Percentiles rank a stretch among this genome's conserved stretches.
Evolutionary conservation across 2,888 invertebrate genomes (phyloP).

Genomic region (Coecobrya sp.): DNA sequence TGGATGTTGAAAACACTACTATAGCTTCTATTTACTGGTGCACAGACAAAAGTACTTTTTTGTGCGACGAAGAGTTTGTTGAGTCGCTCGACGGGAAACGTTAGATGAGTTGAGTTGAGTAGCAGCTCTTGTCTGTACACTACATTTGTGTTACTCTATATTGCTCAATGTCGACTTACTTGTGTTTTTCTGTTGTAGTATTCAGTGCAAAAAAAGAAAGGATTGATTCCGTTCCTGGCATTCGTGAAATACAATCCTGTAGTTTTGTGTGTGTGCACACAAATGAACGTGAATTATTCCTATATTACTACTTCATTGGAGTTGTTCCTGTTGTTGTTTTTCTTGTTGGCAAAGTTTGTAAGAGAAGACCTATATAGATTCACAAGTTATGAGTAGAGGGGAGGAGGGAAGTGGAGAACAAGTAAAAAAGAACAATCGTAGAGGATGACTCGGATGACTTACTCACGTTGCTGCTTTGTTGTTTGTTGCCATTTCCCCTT

Average conservation of each 20-base stretch:
- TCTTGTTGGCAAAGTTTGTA: conserved; percentile 11
- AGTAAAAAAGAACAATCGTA: conserved; percentile 52
- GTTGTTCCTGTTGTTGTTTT: not conserved
- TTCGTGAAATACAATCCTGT: not conserved
- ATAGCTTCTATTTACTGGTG: too few relatives aligned
- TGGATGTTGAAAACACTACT: conserved; percentile 20
- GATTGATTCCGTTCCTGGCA: conserved; percentile 1
- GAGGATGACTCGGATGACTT: conserved; percentile 61
- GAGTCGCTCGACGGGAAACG: conserved; percentile 2
- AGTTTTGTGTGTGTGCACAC: conserved; percentile 55
- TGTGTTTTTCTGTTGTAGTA: not conserved
- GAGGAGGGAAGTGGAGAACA: not conserved
- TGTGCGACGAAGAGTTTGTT: conserved; percentile 16
- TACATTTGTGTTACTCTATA: not conserved
- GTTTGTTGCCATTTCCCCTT: conserved; percentile 15
- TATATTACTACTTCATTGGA: conserved; percentile 26
- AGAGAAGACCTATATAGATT: not conserved
- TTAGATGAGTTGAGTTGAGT: conserved; percentile 4
- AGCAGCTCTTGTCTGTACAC: not conserved
- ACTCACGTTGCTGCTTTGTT: conserved; percentile 41
- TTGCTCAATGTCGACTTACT: not conserved
- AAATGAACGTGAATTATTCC: conserved; percentile 53
- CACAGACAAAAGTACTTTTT: conserved; percentile 13
- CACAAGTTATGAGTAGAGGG: not conserved
- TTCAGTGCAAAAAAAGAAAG: conserved; percentile 8